A percentile compares a stretch with the other conserved stretches of the same genome.
Conservation (phyloP, 2,888 invertebrate species). For the Drosophila affinis region DNA sequence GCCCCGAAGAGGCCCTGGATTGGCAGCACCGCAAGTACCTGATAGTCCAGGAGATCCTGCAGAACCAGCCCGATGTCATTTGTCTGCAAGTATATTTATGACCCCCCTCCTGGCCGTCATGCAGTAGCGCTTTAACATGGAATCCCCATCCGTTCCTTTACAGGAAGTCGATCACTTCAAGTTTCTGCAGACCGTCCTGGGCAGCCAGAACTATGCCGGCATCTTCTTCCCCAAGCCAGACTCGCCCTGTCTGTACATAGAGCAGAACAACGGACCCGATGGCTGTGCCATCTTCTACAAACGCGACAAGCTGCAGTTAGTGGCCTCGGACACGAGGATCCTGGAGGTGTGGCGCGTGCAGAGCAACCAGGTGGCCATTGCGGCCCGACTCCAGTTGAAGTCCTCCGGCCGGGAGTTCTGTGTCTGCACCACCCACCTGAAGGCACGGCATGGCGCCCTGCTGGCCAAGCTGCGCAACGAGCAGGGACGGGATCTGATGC, state of each 20-base stretch:
- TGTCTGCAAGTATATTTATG: slow-evolving; percentile 87
- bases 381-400: slow-evolving; percentile 85
- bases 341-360: slow-evolving; percentile 90
- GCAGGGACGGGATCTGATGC: slow-evolving; percentile 88
- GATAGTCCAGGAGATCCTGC: slow-evolving; percentile 89
- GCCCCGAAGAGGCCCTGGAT: slow-evolving; percentile 88
- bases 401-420: slow-evolving; percentile 86
- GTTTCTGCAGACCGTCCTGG: slow-evolving; percentile 87
- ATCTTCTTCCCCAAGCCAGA: slow-evolving; percentile 90
- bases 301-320: slow-evolving; percentile 86
- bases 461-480: slow-evolving; percentile 88
- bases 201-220: slow-evolving; percentile 87
- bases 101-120: not conserved
- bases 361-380: slow-evolving; percentile 89
- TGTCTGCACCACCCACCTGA: slow-evolving; percentile 89
- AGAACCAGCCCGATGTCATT: slow-evolving; percentile 88
- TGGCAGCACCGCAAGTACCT: slow-evolving; percentile 88
- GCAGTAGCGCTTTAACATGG: slow-evolving; percentile 60
- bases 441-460: slow-evolving; percentile 88
- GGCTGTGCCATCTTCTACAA: slow-evolving; percentile 91
- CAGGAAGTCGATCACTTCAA: slow-evolving; percentile 91
- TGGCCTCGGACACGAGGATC: slow-evolving; percentile 86
- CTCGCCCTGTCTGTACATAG: slow-evolving; percentile 89
- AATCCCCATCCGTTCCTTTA: not conserved
- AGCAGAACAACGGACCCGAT: slow-evolving; percentile 90